Base-by-base conservation (phyloP, 2,888 invertebrate genomes). In the Harpagoxenus sublaevis region DNA sequence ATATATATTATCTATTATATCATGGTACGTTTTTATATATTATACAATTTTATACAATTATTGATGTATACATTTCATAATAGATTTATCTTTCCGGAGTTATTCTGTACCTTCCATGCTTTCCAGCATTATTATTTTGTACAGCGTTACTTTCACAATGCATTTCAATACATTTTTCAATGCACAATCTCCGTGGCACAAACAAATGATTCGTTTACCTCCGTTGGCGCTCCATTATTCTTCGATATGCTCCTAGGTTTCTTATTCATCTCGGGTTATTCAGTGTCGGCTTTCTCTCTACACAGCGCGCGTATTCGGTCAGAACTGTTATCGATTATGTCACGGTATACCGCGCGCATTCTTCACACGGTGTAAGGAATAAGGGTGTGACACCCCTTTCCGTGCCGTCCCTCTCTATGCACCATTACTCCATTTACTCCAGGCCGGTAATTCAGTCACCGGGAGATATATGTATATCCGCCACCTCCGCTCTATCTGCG, bases 271-370 rank as follows among this genome's bases (percentile, higher is more conserved):
- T 60, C 57, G 23, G 9, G 8, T 55, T 23, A 23, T 23, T n/a
- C 48, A 51, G 6, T 57, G 31, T 77, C 28, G 31, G n/a, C 31
- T 62, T 31, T 62, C 45, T 70, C 55, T 55, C 28, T 15, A 12
- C 9, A 73, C 42, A 42, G 2, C 8, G 23, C 31, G 15, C 18
- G 73, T 55, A 48, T 57, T 73, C 60, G 57, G 42, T 71, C 60
- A 60, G 60, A 73, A 12, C 73, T 78, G 42, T 88, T 90, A 90
- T 89, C 90, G 90, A 89, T 90, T 90, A 81, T 65, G 85, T 82
- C 75, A 88, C 88, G 84, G 75, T 83, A 66, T 35, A 51, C 68
- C 68, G 85, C 77, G 66, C 89, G 78, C 79, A 78, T 87, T 88
- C 87, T 86, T 84, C 82, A 63, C 66, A 42, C 70, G 75, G 66